These are phyloP conservation scores for Bungarus multicinctus DNA, from an alignment of 2,113 vertebrate genomes.

Conservation along the genomic window DNA sequence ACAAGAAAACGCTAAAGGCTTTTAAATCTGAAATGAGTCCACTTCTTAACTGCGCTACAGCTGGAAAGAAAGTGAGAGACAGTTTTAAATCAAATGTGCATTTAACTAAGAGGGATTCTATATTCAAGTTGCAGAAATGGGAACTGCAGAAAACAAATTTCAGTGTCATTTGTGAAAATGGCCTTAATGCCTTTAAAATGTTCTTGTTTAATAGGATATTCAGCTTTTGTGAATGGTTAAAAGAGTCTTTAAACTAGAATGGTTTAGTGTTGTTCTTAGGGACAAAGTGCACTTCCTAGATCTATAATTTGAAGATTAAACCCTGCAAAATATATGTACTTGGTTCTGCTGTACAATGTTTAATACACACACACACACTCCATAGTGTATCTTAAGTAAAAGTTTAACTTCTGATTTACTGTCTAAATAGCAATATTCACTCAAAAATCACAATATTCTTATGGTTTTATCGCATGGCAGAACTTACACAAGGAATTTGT, in stretches of 20 bases:
- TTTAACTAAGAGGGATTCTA: neutral
- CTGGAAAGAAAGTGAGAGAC: neutral
- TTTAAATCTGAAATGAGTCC: neutral
- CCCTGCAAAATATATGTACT: neutral
- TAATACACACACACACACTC: neutral
- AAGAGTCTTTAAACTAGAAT: conserved; percentile 1
- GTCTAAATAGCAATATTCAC: neutral
- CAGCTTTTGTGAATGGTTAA: neutral
- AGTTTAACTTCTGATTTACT: neutral
- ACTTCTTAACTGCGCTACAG: neutral
- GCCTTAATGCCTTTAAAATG: neutral
- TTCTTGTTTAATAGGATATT: neutral
- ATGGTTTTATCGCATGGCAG: neutral
- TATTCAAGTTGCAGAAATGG: neutral
- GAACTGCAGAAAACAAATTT: neutral
- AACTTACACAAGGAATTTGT: neutral
- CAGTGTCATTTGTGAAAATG: neutral
- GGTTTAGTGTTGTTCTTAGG: neutral
- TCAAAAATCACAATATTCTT: neutral
- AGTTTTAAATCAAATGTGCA: neutral
- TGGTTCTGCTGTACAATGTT: neutral
- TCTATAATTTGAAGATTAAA: conserved; percentile 7
- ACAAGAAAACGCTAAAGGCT: neutral
- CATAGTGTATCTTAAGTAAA: neutral
- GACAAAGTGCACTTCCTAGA: neutral